Conservation (phyloP, 2,797 vertebrate species). For the Pantherophis vulpinus region DNA sequence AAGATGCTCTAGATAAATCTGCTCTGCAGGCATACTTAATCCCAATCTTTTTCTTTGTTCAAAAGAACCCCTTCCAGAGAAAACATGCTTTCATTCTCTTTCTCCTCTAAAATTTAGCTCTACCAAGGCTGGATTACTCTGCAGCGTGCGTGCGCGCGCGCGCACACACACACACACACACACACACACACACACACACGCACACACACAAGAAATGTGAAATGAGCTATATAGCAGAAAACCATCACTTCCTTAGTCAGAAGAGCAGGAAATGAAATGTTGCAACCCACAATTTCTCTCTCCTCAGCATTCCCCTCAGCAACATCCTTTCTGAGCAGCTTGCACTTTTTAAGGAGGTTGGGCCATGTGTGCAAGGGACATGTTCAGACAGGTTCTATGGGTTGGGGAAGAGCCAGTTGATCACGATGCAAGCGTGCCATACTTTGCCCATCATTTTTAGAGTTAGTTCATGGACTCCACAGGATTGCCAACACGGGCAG, state of each 20-base stretch:
- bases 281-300: too few species aligned
- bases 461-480: neutral
- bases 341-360: neutral
- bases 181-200: neutral
- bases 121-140: neutral
- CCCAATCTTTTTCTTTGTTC: neutral
- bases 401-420: neutral
- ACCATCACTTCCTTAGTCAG: neutral
- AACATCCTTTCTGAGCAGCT: neutral
- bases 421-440: neutral
- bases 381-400: constrained; percentile 6
- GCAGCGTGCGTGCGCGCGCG: neutral
- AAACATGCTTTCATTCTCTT: neutral
- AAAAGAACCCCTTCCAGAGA: neutral
- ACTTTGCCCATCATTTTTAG: neutral
- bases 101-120: neutral
- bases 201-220: neutral
- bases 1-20: neutral
- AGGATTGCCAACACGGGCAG: neutral
- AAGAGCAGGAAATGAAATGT: neutral
- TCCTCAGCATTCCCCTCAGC: neutral
- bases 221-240: neutral
- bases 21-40: neutral
- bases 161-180: too few species aligned
- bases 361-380: neutral